Evolutionary conservation across 2,888 invertebrate species (phyloP), one percentile per base, ranked within the genome.

Genomic region (Mamestra brassicae): DNA sequence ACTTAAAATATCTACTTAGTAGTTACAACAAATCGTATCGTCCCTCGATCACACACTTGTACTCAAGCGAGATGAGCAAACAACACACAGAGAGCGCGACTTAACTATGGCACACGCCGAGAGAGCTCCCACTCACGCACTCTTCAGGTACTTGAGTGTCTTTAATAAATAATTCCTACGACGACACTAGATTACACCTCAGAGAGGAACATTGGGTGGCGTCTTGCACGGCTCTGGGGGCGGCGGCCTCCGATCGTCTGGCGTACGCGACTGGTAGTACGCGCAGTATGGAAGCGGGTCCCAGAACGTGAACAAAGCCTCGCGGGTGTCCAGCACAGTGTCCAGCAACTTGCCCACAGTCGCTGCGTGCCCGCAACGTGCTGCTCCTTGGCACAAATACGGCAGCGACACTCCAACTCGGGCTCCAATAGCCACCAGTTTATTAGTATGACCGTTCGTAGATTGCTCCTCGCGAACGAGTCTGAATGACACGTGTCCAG

Each of bases 231-330:
- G 97, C 94, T 95, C 97, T 89, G 93, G 96, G 75, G 94, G 96
- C 83, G 94, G 97, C 89, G 92, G 93, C 91, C 93, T 94, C 89
- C 93, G 92, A 81, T 94, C 94, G 47, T 93, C 94, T 58, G 98
- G 98, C 87, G 98, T 92, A 89, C 98, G 98, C 87, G 98, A 97
- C 91, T 98, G 98, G 93, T 98, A 98, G 91, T 98, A 98, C 4
- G 98, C 98, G 90, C 98, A 98, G 91, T 98, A 98, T 0, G 98
- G 98, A 87, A 98, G 91, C 7, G 98, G 98, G 90, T 98, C 98
- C 98, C 98, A 98, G 89, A 98, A 98, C 7, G 97, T 97, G 89
- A 98, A 98, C 1, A 98, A 94, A 0, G 98, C 98, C 90, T 98
- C 98, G 58, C 98, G 97, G 85, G 98, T 98, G 89, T 98, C 98